Base-by-base conservation (phyloP, 2,888 invertebrate genomes). In the Apamea crenata region DNA sequence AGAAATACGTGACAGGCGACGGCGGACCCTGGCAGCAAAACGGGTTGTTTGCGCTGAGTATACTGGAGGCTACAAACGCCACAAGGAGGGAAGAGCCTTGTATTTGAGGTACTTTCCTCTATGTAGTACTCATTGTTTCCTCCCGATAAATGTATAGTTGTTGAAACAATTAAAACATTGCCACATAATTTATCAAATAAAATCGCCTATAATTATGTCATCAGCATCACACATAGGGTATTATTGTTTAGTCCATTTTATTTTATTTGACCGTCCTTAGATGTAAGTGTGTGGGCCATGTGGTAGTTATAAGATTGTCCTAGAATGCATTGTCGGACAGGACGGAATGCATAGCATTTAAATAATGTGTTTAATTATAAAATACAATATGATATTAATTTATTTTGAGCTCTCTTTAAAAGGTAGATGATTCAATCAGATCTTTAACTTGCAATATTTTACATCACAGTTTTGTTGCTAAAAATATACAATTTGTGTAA, bases 211-310 rank as follows among this genome's bases (percentile, higher is more conserved):
- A 68, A 56, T 77, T 75, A 67, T 77, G 40, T 40, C 6, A 40
- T 40, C 40, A 7, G 73, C 70, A 66, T 78, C 81, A 80, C 80
- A 63, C 36, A 25, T 75, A 81, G 63, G 47, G 56, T 81, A 82
- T 69, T 76, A 70, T 74, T 66, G 61, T 82, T 85, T 81, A 80
- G 78, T 81, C 78, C 74, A 76, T 84, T 76, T 90, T 88, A 91
- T 93, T 93, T 94, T 91, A 90, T 91, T 93, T 93, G 92, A 94
- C 95, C 95, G 95, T 95, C 95, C 95, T 93, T 92, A 94, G 93
- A 87, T 88, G 74, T 93, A 93, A 92, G 93, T 78, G 84, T 78
- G 67, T 81, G 81, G 78, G 89, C 86, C 84, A 84, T 86, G 88
- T 69, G 83, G 77, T 87, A 81, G 80, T 74, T 73, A 77, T 82